Base-by-base conservation (phyloP, 2,797 vertebrate genomes). In the Eleutherodactylus coqui region DNA sequence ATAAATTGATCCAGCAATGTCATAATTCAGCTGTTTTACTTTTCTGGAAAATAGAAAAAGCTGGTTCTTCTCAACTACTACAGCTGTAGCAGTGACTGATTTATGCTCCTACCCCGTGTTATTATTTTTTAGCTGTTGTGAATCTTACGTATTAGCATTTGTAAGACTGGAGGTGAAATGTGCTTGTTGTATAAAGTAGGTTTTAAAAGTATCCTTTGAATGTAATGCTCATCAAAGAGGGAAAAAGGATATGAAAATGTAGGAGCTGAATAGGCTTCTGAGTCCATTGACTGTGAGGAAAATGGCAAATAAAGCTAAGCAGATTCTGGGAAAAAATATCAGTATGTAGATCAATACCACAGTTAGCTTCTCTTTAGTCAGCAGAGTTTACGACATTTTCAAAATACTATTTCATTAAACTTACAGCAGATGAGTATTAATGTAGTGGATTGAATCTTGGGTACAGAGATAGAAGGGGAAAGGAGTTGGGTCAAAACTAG, bases 131-230 rank as follows among this genome's bases (percentile, higher is more conserved):
- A 43, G 58, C 0, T 5, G 79, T 86, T 85, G 60, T 47, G 73
- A 87, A 87, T 89, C 84, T 85, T 84, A 32, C 64, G 82, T 85
- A 88, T 90, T 89, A 90, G 53, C 75, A 89, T 0, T 78, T 69
- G 60, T 47, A 85, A 87, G 55, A 86, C 72, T 86, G 84, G 77
- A 64, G 34, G 70, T 86, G 75, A 89, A 90, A 83, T 85, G 76
- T 47, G 34, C 75, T 85, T 88, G 34, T n/a, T 85, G 58, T 79
- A 36, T 81, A 91, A 89, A 90, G 79, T 67, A 89, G 89, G 34
- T 72, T 88, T 89, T 67, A 83, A 88, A 82, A 73, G 78, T 64
- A 69, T 80, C 34, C 76, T 67, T 88, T 55, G 41, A 36, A 88
- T 84, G 82, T 81, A 72, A n/a, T 43, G 9, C 38, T 87, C 83